Conservation (phyloP, 2,113 vertebrate species). For the Nothoprocta perdicaria region DNA sequence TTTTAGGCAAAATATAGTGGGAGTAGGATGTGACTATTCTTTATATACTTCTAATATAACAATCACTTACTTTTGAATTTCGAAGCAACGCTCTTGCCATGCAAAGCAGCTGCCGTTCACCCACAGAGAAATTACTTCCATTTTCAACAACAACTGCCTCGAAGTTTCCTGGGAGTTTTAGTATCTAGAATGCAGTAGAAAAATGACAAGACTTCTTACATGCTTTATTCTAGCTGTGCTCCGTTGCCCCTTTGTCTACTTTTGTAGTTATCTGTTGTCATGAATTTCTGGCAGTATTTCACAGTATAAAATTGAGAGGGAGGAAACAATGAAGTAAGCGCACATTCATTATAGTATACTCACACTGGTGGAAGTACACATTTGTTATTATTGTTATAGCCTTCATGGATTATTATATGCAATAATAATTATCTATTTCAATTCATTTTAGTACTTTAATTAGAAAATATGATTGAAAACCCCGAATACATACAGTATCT, state of each 20-base stretch:
- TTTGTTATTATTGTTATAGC: background rate
- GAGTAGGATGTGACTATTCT: background rate
- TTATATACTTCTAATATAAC: background rate
- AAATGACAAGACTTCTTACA: background rate
- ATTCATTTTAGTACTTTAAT: background rate
- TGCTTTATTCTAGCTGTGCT: background rate
- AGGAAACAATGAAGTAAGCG: background rate
- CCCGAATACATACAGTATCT: slow-evolving; percentile 67
- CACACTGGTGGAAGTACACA: background rate
- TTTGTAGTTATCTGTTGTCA: background rate
- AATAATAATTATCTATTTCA: background rate
- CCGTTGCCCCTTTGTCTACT: background rate
- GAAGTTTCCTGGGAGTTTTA: slow-evolving; percentile 77
- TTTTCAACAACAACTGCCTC: slow-evolving; percentile 79
- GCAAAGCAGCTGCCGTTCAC: slow-evolving; percentile 83
- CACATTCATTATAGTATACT: background rate
- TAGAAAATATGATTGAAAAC: background rate
- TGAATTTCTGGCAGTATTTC: background rate
- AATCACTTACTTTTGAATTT: slow-evolving; percentile 81
- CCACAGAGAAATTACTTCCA: slow-evolving; percentile 87
- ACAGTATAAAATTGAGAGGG: background rate
- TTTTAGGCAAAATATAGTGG: background rate
- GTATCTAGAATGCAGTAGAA: slow-evolving; percentile 67
- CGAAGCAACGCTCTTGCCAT: slow-evolving; percentile 83
- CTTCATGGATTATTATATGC: background rate